Percentiles rank a stretch among this genome's conserved stretches.
These are phyloP conservation scores for Alca torda DNA, from an alignment of 2,797 vertebrate species.

Conservation along the genomic window DNA sequence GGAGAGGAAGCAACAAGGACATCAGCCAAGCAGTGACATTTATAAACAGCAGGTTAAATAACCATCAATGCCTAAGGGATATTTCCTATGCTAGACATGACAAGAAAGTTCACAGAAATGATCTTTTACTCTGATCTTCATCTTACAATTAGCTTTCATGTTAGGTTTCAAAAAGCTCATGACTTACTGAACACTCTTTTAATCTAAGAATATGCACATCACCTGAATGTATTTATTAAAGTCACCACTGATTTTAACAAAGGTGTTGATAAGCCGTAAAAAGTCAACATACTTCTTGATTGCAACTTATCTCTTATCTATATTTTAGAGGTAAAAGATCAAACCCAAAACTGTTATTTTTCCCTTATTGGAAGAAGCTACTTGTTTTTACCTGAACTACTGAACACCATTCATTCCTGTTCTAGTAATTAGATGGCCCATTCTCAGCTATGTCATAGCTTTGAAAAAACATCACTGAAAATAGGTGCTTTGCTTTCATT, in stretches of 20 bases:
- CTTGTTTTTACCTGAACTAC: neutral
- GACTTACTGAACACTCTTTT: neutral
- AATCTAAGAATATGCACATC: neutral
- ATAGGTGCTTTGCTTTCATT: neutral
- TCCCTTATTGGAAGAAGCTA: neutral
- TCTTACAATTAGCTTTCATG: neutral
- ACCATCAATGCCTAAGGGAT: neutral
- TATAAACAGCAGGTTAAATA: slow-evolving; percentile 29
- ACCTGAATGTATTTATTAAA: neutral
- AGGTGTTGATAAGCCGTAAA: neutral
- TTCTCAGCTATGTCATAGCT: neutral
- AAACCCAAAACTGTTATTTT: neutral
- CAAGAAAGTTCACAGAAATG: neutral
- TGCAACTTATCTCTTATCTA: neutral
- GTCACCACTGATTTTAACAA: neutral
- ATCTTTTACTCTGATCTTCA: neutral
- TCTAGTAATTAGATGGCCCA: neutral
- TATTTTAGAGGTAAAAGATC: neutral
- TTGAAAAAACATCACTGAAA: neutral
- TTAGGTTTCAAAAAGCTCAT: neutral
- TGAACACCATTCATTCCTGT: neutral
- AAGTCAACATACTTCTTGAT: neutral
- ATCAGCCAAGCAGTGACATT: neutral
- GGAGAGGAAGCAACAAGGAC: neutral
- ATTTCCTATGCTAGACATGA: neutral